phyloP scores from a whole-genome alignment of 2,797 vertebrate species.

The Molossus alvarezi region DNA sequence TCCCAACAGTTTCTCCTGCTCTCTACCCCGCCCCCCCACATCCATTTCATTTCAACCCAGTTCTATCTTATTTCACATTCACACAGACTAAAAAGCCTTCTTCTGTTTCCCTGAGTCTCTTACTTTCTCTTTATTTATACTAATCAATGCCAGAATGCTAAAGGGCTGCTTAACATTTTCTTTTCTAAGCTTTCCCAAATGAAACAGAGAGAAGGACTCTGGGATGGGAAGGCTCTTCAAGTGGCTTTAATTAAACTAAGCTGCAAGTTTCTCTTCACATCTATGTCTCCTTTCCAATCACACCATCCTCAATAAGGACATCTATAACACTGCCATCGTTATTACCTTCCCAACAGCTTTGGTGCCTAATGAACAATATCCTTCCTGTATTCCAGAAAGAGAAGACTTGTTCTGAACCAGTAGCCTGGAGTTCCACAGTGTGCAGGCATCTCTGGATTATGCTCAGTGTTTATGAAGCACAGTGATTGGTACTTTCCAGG shows the following conservation, averaged over 20 bases:
- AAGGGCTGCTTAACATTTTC: constrained; percentile 53
- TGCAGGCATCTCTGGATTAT: constrained; percentile 69
- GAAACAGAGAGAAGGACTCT: neutral
- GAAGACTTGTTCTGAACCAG: neutral
- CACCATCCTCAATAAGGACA: neutral
- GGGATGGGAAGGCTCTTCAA: neutral
- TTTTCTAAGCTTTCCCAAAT: constrained; percentile 73
- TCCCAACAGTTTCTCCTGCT: accelerated
- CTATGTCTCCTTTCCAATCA: neutral
- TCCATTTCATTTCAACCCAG: neutral
- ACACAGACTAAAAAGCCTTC: constrained; percentile 27
- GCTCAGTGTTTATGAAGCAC: constrained; percentile 75
- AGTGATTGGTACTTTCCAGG: constrained; percentile 61
- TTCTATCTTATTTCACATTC: constrained; percentile 46
- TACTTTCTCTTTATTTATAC: constrained; percentile 68
- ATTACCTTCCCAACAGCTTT: constrained; percentile 49
- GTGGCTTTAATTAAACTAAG: constrained; percentile 61
- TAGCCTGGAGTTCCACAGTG: neutral
- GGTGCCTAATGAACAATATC: neutral
- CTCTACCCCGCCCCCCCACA: too few relatives aligned
- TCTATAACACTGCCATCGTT: neutral
- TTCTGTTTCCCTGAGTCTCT: constrained; percentile 50
- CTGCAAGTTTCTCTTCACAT: neutral
- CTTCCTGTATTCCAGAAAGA: constrained; percentile 3
- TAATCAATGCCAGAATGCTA: constrained; percentile 29